These are phyloP conservation scores for Colistium nudipinnis DNA, from an alignment of 2,113 vertebrate species.

Conservation along the genomic window DNA sequence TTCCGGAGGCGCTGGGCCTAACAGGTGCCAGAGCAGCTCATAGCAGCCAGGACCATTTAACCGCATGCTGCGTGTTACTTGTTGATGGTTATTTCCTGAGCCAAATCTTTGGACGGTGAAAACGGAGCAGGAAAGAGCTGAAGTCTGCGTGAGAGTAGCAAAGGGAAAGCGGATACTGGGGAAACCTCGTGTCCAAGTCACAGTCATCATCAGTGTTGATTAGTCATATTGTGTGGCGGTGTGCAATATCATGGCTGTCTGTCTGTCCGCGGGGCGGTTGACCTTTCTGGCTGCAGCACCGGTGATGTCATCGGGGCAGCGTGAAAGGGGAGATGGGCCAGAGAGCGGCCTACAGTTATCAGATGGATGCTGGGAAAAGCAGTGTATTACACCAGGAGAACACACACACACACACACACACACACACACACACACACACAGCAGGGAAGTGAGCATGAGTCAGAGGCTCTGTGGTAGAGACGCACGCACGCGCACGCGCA, in stretches of 20 bases:
- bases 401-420: constrained; percentile 56
- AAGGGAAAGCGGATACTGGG: neutral
- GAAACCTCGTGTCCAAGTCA: neutral
- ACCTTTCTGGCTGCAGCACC: constrained; percentile 61
- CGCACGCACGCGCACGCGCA: constrained; percentile 13
- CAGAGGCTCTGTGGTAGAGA: constrained; percentile 47
- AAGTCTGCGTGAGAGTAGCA: neutral
- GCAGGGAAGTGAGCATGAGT: constrained; percentile 63
- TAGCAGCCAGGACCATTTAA: neutral
- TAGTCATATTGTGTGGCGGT: neutral
- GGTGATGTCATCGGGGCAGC: constrained; percentile 67
- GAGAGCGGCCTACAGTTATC: constrained; percentile 66
- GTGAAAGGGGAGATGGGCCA: constrained; percentile 69
- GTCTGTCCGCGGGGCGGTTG: constrained; percentile 44
- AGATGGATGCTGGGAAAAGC: constrained; percentile 74
- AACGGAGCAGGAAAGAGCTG: neutral
- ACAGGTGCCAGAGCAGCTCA: constrained; percentile 36
- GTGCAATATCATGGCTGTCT: constrained; percentile 24
- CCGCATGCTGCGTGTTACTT: constrained; percentile 19
- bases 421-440: constrained; percentile 49
- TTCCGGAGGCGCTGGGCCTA: constrained; percentile 3
- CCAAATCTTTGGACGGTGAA: constrained; percentile 11
- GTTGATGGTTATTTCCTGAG: constrained; percentile 19
- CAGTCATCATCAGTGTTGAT: constrained; percentile 19
- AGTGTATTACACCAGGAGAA: constrained; percentile 57